Evolutionary conservation across 2,113 vertebrate species (phyloP).

Genomic region (Gopherus flavomarginatus): DNA sequence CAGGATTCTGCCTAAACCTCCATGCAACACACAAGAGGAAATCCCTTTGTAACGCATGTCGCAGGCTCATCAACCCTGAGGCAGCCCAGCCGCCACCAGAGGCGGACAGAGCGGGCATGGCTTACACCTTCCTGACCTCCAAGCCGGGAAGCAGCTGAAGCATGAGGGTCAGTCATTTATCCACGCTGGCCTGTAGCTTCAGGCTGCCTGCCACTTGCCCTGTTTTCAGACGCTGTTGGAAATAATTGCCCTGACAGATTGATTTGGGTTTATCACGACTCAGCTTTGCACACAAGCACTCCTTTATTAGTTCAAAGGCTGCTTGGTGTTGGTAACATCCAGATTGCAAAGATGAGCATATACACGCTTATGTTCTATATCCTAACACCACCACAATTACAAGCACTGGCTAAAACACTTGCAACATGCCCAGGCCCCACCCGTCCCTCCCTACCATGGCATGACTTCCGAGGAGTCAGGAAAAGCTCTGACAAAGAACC

Average conservation of each 20-base stretch:
- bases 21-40: neutral
- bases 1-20: neutral
- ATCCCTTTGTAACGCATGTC: neutral
- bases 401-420: neutral
- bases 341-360: neutral
- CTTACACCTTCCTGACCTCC: neutral
- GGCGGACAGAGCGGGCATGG: neutral
- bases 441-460: neutral
- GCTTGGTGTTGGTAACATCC: neutral
- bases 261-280: neutral
- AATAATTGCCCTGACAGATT: neutral
- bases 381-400: neutral
- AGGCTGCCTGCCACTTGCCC: neutral
- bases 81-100: neutral
- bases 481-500: neutral
- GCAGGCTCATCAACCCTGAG: neutral
- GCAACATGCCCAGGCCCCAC: neutral
- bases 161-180: neutral
- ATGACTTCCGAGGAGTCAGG: neutral
- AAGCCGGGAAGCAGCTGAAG: neutral
- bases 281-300: neutral
- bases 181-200: neutral
- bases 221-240: neutral
- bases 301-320: neutral
- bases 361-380: neutral